phyloP scores from a whole-genome alignment of 2,797 vertebrate genomes.

The Silurus aristotelis region DNA sequence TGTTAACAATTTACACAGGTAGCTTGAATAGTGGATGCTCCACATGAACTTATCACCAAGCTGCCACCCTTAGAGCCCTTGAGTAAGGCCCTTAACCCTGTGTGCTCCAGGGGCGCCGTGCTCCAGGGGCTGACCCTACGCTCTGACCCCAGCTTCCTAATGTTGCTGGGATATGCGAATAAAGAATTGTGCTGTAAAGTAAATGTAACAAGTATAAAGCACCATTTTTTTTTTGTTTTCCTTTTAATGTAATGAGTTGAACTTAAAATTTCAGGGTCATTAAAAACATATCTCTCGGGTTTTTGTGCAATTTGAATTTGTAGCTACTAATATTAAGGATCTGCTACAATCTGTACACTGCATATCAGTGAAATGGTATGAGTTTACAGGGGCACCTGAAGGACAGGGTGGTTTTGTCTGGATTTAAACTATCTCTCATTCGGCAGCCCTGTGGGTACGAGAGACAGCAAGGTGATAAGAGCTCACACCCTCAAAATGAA shows the following conservation, averaged over 20 bases:
- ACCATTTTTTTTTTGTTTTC: too few species aligned
- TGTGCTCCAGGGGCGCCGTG: too few species aligned
- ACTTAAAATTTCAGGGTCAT: not conserved
- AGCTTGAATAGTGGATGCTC: not conserved
- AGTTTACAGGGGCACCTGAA: constrained; percentile 5
- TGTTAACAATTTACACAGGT: not conserved
- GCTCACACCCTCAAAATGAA: not conserved
- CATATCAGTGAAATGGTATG: not conserved
- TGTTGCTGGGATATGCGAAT: too few species aligned
- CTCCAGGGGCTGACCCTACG: too few species aligned
- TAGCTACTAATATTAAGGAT: not conserved
- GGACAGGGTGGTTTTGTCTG: constrained; percentile 15
- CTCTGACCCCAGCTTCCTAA: too few species aligned
- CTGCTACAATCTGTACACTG: not conserved
- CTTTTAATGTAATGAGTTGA: too few species aligned
- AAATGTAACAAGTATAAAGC: too few species aligned
- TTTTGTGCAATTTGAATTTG: not conserved
- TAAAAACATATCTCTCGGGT: not conserved
- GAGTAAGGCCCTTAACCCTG: too few species aligned
- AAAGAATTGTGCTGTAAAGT: too few species aligned
- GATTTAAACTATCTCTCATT: constrained; percentile 36
- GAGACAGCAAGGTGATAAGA: constrained; percentile 29
- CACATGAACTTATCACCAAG: not conserved
- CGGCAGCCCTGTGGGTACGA: constrained; percentile 12
- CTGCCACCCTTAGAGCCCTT: too few species aligned